These are phyloP conservation scores for Pithys albifrons DNA, from an alignment of 2,113 vertebrate genomes.

Conservation along the genomic window DNA sequence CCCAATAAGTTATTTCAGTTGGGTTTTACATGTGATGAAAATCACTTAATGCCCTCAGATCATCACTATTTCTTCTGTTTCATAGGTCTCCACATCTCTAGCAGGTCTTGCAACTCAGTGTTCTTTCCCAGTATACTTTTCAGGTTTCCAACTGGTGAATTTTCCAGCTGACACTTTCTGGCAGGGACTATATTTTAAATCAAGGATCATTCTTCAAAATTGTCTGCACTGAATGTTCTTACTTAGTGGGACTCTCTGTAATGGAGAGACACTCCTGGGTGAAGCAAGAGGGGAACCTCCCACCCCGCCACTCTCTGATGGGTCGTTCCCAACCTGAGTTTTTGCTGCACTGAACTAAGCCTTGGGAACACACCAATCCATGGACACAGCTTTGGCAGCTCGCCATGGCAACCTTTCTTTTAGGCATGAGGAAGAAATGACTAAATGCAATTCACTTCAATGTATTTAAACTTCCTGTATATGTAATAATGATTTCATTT, in stretches of 20 bases:
- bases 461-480: neutral
- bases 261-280: rapidly evolving
- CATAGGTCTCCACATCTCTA: neutral
- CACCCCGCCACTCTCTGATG: neutral
- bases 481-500: neutral
- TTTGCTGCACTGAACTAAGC: neutral
- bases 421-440: neutral
- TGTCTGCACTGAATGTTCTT: neutral
- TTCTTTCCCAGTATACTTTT: neutral
- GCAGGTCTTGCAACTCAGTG: neutral
- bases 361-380: neutral
- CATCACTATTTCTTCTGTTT: neutral
- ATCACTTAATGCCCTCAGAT: neutral
- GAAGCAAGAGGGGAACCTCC: neutral
- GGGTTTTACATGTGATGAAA: neutral
- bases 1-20: neutral
- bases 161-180: slow-evolving; percentile 7
- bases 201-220: neutral
- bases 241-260: neutral
- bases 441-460: neutral
- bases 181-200: neutral
- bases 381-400: neutral
- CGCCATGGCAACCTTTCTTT: neutral
- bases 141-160: neutral
- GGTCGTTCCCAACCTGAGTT: neutral